Percentiles rank a stretch among this genome's conserved stretches.
These are phyloP conservation scores for Heliothis virescens DNA, from an alignment of 1,140 invertebrate genomes.

Conservation along the genomic window DNA sequence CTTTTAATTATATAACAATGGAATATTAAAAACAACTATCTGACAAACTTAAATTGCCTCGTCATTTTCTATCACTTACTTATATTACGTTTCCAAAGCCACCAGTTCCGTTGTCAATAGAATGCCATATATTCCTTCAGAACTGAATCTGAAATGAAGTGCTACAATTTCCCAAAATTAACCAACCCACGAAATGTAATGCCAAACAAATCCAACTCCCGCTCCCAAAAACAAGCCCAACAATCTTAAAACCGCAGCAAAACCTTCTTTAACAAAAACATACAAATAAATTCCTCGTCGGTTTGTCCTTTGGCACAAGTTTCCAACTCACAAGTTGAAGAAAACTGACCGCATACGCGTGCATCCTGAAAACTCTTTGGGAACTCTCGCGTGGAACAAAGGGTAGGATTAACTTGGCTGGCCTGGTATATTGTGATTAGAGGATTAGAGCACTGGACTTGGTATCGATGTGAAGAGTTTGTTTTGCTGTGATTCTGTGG, in stretches of 20 bases:
- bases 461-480: slow-evolving; percentile 13
- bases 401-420: slow-evolving; percentile 43
- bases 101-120: too few relatives aligned
- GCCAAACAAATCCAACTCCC: neutral
- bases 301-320: slow-evolving; percentile 28
- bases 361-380: slow-evolving; percentile 38
- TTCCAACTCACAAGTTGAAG: slow-evolving; percentile 29
- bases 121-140: too few relatives aligned
- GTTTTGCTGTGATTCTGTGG: neutral
- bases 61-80: too few relatives aligned
- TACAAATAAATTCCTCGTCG: slow-evolving; percentile 29
- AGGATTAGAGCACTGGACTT: slow-evolving; percentile 41
- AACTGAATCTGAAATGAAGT: too few relatives aligned
- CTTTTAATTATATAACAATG: too few relatives aligned
- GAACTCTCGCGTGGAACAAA: slow-evolving; percentile 46
- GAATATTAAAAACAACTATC: too few relatives aligned
- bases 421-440: slow-evolving; percentile 50
- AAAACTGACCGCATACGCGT: slow-evolving; percentile 50
- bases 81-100: too few relatives aligned
- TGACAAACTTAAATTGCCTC: too few relatives aligned
- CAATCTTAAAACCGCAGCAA: slow-evolving; percentile 15
- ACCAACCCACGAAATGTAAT: too few relatives aligned
- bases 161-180: too few relatives aligned
- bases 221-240: slow-evolving; percentile 13
- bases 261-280: slow-evolving; percentile 41